These are phyloP conservation scores for Nyctibius grandis DNA, from an alignment of 2,797 vertebrate species.

Conservation along the genomic window DNA sequence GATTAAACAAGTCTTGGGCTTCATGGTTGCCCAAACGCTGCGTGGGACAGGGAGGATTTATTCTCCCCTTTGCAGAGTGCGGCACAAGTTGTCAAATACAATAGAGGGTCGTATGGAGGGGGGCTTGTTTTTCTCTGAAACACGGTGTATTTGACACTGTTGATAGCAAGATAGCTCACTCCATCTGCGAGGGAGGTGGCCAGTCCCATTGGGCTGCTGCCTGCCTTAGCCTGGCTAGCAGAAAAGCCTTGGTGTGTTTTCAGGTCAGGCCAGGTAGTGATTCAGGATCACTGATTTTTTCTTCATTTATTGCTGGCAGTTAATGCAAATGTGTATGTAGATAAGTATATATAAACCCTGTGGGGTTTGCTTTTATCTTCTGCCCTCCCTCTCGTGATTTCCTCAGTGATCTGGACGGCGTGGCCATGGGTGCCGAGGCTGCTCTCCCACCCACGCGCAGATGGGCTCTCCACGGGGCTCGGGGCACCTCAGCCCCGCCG, in stretches of 20 bases:
- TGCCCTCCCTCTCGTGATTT: background rate
- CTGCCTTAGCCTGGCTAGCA: background rate
- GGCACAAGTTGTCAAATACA: background rate
- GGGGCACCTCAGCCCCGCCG: background rate
- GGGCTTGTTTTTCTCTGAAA: background rate
- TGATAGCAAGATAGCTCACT: background rate
- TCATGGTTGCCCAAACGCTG: background rate
- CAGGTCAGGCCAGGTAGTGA: accelerated
- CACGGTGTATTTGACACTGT: background rate
- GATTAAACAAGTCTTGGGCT: background rate
- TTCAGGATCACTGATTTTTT: background rate
- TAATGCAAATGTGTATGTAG: background rate
- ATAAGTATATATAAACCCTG: background rate
- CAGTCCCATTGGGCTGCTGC: background rate
- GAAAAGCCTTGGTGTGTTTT: background rate
- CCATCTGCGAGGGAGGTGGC: background rate
- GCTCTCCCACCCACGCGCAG: background rate
- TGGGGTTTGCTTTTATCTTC: background rate
- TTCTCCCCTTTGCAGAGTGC: background rate
- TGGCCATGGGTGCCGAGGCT: background rate
- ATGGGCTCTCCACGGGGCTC: accelerated
- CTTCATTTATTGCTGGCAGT: background rate
- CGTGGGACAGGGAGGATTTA: background rate
- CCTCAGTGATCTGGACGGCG: accelerated
- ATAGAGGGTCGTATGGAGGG: accelerated